Evolutionary conservation across 2,888 invertebrate genomes (phyloP), one percentile per base, ranked within the genome.

Genomic region (Hartigia nigra): DNA sequence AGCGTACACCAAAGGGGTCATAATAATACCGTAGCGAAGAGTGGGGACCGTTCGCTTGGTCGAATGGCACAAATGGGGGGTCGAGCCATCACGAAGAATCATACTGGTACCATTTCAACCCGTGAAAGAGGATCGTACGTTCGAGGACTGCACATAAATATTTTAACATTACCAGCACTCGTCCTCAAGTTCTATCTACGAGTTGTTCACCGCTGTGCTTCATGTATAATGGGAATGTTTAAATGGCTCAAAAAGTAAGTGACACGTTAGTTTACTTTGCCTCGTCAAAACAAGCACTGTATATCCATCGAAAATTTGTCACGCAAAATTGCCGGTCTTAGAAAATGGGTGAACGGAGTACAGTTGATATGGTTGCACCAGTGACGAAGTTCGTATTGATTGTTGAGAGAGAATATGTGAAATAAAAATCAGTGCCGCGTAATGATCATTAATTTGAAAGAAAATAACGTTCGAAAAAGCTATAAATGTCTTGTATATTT

Each of bases 241-340:
- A 90, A 87, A 77, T 90, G 90, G 89, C 84, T 90, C 35, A 85
- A 85, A 85, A 88, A 88, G 90, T 90, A 85, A 89, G 90, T 88
- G 31, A 72, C 23, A 23, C 23, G 23, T 55, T 55, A 55, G 23
- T 39, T 31, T 70, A 70, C 12, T 72, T 34, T 72, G 3, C 72
- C 12, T 31, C 9, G 72, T 72, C 72, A 34, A 31, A 55, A 55
- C 23, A 55, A 2, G 2, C 55, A 23, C 23, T 23, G 23, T 23
- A 9, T 9, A 14, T 23, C 55, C 55, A 55, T 23, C 55, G 23
- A 55, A 55, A 55, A 23, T 55, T 55, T 55, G 55, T 55, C 55
- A 9, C 23, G 23, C 23, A 55, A 2, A 23, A 23, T 55, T 23
- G 23, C 39, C 14, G 39, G 39, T 12, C 39, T 1, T 14, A 4